phyloP scores from a whole-genome alignment of 2,888 invertebrate genomes.

The Xanthia togata region DNA sequence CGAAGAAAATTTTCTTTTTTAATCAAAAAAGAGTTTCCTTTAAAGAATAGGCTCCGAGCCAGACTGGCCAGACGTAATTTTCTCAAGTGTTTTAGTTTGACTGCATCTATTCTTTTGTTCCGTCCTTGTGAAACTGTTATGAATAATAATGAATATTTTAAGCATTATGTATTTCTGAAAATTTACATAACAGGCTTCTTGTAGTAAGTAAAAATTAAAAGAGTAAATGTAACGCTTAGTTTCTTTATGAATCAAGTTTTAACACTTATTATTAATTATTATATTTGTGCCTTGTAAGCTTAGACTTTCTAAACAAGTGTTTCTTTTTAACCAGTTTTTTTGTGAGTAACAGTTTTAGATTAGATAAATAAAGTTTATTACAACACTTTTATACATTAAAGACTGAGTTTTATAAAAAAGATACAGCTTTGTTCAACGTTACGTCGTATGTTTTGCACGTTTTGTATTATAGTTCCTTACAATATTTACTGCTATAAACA shows the following conservation, averaged over 20 bases:
- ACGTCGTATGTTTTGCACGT: not conserved
- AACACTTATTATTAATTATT: not conserved
- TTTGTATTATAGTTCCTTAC: not conserved
- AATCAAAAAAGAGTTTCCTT: not conserved
- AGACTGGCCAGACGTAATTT: slow-evolving; percentile 25
- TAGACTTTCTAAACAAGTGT: slow-evolving; percentile 24
- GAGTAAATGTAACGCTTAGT: slow-evolving; percentile 10
- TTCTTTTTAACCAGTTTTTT: not conserved
- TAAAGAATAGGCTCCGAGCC: slow-evolving; percentile 22
- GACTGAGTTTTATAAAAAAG: not conserved
- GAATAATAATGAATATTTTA: slow-evolving; percentile 29
- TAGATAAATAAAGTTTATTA: not conserved
- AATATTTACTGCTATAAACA: slow-evolving; percentile 7
- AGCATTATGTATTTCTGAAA: slow-evolving; percentile 22
- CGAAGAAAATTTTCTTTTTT: slow-evolving; percentile 5
- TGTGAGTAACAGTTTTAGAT: not conserved
- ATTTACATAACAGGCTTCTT: slow-evolving; percentile 4
- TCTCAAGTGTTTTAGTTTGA: slow-evolving; percentile 33
- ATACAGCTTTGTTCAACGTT: not conserved
- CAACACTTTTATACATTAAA: not conserved
- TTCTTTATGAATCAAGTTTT: not conserved
- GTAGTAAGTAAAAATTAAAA: not conserved
- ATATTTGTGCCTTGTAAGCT: not conserved
- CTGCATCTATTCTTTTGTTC: slow-evolving; percentile 29
- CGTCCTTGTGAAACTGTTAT: slow-evolving; percentile 6